Conservation (phyloP, 2,797 vertebrate genomes). For the Columba guinea region DNA sequence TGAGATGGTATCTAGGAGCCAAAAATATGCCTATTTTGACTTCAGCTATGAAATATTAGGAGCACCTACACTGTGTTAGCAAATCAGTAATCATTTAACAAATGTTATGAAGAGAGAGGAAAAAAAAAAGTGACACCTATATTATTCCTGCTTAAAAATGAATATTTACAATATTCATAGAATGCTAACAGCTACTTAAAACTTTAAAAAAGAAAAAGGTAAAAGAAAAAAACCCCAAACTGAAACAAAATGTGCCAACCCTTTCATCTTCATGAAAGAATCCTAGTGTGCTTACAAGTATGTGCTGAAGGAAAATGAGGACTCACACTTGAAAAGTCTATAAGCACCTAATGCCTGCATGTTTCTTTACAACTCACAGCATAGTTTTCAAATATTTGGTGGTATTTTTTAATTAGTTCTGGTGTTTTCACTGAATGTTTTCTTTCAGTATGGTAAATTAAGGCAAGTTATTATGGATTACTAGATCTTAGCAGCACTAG, state of each 20-base stretch:
- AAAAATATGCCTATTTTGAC: not conserved
- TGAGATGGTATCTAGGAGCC: not conserved
- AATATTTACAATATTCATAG: not conserved
- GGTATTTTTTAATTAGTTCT: not conserved
- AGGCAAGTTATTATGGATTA: not conserved
- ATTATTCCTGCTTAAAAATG: not conserved
- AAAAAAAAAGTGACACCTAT: not conserved
- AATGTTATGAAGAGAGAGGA: not conserved
- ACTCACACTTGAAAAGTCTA: not conserved
- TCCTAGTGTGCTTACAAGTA: not conserved
- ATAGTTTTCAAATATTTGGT: not conserved
- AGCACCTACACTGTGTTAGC: not conserved
- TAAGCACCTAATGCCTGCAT: not conserved
- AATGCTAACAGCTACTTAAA: not conserved
- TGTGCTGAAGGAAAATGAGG: not conserved
- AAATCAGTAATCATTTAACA: slow-evolving; percentile 7
- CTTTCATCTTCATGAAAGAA: not conserved
- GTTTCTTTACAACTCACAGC: not conserved
- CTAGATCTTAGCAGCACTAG: not conserved
- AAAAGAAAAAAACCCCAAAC: not conserved
- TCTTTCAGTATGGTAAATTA: not conserved
- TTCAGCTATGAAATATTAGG: not conserved
- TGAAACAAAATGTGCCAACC: not conserved
- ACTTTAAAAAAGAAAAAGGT: not conserved
- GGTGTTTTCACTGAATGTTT: not conserved